Evolutionary conservation across 2,113 vertebrate species (phyloP), one percentile per base, ranked within the genome.

Genomic region (Dipodomys stephensi): DNA sequence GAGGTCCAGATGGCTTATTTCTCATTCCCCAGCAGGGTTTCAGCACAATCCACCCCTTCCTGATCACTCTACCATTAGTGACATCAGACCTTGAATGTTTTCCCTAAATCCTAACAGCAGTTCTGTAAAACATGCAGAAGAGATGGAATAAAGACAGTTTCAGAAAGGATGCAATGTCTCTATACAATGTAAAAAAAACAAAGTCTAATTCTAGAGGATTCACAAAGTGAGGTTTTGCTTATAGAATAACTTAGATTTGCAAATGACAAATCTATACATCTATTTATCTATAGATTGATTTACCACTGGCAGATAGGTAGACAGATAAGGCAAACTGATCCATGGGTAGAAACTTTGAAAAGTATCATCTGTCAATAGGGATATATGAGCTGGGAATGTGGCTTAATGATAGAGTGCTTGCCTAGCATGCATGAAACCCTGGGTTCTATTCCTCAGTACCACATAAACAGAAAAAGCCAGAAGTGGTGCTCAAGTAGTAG

Each of bases 1-100:
- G 97, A 97, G 87, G 79, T 92, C 94, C 97, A 97, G 96, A 96
- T 97, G 97, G 96, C 82, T 73, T 53, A 73, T 80, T 97, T 90
- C 94, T 95, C 85, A 86, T 30, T 76, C 62, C 90, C 18, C 96
- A 93, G 94, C 94, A 97, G 83, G 94, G 76, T 82, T 92, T 78
- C 71, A 64, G 53, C 49, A 93, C 80, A 25, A 90, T 92, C 96
- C 96, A 93, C 95, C 96, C 96, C 92, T 96, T 97, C 96, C 94
- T 95, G 94, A 78, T 93, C 28, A 74, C 92, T 88, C 89, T 97
- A 93, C 90, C 95, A 96, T 96, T 95, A 97, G 25, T 90, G 94
- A 83, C 92, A 90, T 91, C 91, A 93, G 67, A 53, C 5, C 71
- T 91, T 78, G 86, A 91, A 93, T 68, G 46, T 81, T 68, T 86